Conservation (phyloP, 2,797 vertebrate species). For the Dallia pectoralis region DNA sequence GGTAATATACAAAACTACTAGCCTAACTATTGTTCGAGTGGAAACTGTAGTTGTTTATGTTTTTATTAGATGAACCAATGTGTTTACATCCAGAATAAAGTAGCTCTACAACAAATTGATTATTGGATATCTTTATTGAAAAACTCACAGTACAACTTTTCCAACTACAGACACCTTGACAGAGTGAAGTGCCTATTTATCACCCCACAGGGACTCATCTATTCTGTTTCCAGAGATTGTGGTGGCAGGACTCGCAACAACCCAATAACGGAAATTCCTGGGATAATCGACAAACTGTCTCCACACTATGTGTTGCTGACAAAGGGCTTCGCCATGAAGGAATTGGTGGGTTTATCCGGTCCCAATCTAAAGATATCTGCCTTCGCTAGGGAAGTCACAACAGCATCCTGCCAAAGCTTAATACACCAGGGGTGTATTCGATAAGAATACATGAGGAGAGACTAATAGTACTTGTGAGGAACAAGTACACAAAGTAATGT, state of each 20-base stretch:
- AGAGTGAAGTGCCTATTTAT: constrained; percentile 20
- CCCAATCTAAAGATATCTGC: constrained; percentile 21
- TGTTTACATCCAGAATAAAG: background rate
- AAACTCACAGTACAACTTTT: background rate
- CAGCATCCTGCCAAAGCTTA: constrained; percentile 11
- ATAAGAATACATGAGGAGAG: constrained; percentile 26
- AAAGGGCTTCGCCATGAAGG: constrained; percentile 23
- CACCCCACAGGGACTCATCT: constrained; percentile 14
- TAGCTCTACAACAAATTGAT: background rate
- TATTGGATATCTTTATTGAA: constrained; percentile 6
- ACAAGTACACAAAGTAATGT: constrained; percentile 24
- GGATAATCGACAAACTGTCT: background rate
- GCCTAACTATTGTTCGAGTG: too few relatives aligned
- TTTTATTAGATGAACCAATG: background rate
- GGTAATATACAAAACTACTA: too few relatives aligned
- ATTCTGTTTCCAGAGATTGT: constrained; percentile 21
- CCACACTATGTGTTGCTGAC: constrained; percentile 16
- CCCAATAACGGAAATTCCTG: background rate
- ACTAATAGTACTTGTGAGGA: constrained; percentile 21
- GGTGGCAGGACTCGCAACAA: constrained; percentile 2
- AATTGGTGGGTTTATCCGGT: constrained; percentile 6
- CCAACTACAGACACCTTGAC: constrained; percentile 3
- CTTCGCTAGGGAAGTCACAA: constrained; percentile 18
- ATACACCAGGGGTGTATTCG: constrained; percentile 15
- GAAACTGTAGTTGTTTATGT: too few relatives aligned